A percentile compares a stretch with the other conserved stretches of the same genome.
Conservation (phyloP, 2,113 vertebrate genomes). For the Paraplagusia blochii region DNA sequence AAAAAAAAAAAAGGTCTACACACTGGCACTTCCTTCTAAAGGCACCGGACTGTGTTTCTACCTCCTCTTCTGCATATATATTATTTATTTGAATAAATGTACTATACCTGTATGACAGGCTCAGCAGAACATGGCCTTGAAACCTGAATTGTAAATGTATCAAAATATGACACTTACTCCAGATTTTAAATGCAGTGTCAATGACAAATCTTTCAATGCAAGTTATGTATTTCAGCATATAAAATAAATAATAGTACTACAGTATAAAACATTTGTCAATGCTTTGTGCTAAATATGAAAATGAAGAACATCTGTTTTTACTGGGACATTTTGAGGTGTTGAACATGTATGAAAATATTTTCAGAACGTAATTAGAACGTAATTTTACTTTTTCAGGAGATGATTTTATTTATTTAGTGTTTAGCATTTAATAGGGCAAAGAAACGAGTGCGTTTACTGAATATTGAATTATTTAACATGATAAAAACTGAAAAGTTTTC, state of each 20-base stretch:
- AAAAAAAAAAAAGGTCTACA: slow-evolving; percentile 27
- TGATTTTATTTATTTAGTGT: too few relatives aligned
- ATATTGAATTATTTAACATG: too few relatives aligned
- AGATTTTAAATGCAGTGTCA: slow-evolving; percentile 63
- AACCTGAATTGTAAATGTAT: slow-evolving; percentile 62
- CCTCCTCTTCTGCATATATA: slow-evolving; percentile 72
- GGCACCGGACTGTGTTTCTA: slow-evolving; percentile 71
- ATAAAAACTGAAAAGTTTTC: too few relatives aligned
- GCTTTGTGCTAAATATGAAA: slow-evolving; percentile 20
- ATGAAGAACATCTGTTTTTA: too few relatives aligned
- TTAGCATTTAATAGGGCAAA: too few relatives aligned
- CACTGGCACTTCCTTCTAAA: slow-evolving; percentile 29
- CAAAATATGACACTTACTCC: slow-evolving; percentile 59
- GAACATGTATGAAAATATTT: too few relatives aligned
- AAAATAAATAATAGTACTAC: slow-evolving; percentile 65
- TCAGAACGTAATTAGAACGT: too few relatives aligned
- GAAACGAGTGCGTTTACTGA: too few relatives aligned
- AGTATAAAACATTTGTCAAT: slow-evolving; percentile 26
- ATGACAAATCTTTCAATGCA: slow-evolving; percentile 62
- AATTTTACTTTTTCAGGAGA: too few relatives aligned
- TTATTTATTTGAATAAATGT: slow-evolving; percentile 66
- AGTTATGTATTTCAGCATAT: slow-evolving; percentile 70
- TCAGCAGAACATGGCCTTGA: slow-evolving; percentile 52
- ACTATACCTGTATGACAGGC: slow-evolving; percentile 61
- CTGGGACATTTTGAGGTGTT: too few relatives aligned